Percentiles rank a stretch among this genome's conserved stretches.
phyloP scores from a whole-genome alignment of 2,888 invertebrate genomes.

The Drosophila birchii region DNA sequence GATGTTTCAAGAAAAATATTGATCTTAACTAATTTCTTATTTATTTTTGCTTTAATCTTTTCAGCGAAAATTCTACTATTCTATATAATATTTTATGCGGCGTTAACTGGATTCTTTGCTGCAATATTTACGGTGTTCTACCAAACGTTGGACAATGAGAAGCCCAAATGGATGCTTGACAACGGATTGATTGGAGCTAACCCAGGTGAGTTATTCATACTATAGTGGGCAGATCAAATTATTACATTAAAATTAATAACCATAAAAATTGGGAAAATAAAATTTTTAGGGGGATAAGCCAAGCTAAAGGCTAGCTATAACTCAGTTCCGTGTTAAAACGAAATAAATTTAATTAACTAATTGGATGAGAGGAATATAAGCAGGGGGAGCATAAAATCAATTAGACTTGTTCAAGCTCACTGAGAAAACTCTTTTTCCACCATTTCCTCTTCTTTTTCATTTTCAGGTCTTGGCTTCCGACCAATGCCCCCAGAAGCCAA shows the following conservation, averaged over 20 bases:
- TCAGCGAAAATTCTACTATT: slow-evolving; percentile 97
- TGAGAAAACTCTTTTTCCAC: slow-evolving; percentile 11
- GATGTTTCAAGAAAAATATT: too few species aligned
- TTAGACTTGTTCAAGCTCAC: slow-evolving; percentile 11
- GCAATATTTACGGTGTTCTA: slow-evolving; percentile 97
- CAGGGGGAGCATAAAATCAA: neutral
- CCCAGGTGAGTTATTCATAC: slow-evolving; percentile 89
- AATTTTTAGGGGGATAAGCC: too few species aligned
- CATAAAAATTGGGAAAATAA: neutral
- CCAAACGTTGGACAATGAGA: slow-evolving; percentile 93
- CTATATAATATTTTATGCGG: slow-evolving; percentile 97
- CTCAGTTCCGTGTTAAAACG: neutral
- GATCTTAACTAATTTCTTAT: neutral
- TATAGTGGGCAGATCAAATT: too few species aligned
- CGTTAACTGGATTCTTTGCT: slow-evolving; percentile 96
- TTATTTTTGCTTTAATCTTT: slow-evolving; percentile 80
- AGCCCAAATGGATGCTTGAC: slow-evolving; percentile 95
- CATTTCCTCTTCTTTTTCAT: slow-evolving; percentile 37
- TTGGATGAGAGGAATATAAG: slow-evolving; percentile 55
- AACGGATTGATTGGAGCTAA: slow-evolving; percentile 95
- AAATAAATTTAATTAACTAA: slow-evolving; percentile 74
- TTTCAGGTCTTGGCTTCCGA: slow-evolving; percentile 96
- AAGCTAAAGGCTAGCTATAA: too few species aligned
- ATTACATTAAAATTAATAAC: neutral
- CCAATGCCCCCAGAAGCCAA: slow-evolving; percentile 97